Percentiles rank a stretch among this genome's conserved stretches.
Conservation (phyloP, 1,140 invertebrate genomes). For the Frieseomelitta varia region DNA sequence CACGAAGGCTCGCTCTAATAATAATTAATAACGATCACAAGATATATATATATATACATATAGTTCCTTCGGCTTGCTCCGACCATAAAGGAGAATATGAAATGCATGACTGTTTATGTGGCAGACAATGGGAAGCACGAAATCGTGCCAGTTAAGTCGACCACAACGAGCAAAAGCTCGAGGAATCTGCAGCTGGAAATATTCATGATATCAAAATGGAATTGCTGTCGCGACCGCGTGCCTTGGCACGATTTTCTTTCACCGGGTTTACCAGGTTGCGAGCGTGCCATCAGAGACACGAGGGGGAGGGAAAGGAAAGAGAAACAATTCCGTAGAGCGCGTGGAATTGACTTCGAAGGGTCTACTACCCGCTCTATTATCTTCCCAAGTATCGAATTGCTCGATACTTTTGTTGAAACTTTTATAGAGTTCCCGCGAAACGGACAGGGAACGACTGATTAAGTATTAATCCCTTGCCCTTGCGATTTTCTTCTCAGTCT, state of each 20-base stretch:
- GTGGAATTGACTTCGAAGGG: background rate
- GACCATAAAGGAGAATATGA: slow-evolving; percentile 31
- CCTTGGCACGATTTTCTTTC: slow-evolving; percentile 69
- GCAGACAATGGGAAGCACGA: slow-evolving; percentile 68
- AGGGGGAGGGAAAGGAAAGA: background rate
- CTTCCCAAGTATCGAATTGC: slow-evolving; percentile 14
- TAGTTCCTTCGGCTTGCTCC: background rate
- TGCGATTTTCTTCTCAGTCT: too few relatives aligned
- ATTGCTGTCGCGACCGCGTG: slow-evolving; percentile 69
- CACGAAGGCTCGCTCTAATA: background rate
- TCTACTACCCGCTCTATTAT: background rate
- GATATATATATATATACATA: slow-evolving; percentile 18
- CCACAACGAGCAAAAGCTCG: slow-evolving; percentile 70
- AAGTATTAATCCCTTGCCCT: background rate
- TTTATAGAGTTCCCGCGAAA: background rate
- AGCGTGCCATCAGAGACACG: background rate
- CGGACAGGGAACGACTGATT: background rate
- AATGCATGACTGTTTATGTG: slow-evolving; percentile 34
- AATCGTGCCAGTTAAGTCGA: slow-evolving; percentile 69
- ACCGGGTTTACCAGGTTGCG: slow-evolving; percentile 29
- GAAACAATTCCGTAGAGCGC: slow-evolving; percentile 41
- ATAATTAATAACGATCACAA: slow-evolving; percentile 7
- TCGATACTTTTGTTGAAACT: slow-evolving; percentile 14
- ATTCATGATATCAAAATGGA: slow-evolving; percentile 80
- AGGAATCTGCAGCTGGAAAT: slow-evolving; percentile 74